Evolutionary conservation across 1,140 invertebrate genomes (phyloP), one percentile per base, ranked within the genome.

Genomic region (Dendroctonus valens): DNA sequence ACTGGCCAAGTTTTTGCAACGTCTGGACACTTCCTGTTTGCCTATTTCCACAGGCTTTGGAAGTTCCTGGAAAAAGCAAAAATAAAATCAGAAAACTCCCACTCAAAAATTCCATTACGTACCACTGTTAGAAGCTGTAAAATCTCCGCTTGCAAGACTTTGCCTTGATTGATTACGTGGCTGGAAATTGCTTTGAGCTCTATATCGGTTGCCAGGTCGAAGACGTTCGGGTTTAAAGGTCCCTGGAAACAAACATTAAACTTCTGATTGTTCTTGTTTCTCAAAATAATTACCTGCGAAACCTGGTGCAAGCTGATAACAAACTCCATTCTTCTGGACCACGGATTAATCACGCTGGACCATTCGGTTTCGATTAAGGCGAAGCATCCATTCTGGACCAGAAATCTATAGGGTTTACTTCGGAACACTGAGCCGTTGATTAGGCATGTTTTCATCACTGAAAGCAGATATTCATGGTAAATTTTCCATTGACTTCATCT

Each of bases 271-370:
- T 37, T 26, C 50, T 51, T 62, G 44, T 60, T 73, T 74, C 15
- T 71, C 52, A 65, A 72, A 75, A 50, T 5, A 39, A 38, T 54
- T 78, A 87, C 90, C 84, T 91, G 89, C 59, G 94, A 75, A 4
- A 97, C 87, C 59, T 86, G 82, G 82, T 97, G 93, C 73, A 94
- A 88, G 63, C 91, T 93, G 73, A 92, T 89, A 53, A 97, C 87
- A 81, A 96, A 95, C 75, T 97, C 95, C 57, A 97, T 80, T 79
- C 91, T 90, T 74, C 85, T 86, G 0, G 91, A 91, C 94, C 94
- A 97, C 0, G 95, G 94, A 84, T 97, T 97, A 40, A 96, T 85
- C 78, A 96, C 96, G 64, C 90, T 91, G 0, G 92, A 92, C 93
- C 93, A 97, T 78, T 96, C 92, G 0, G 94, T 96, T 79, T 95